Evolutionary conservation across 2,113 vertebrate genomes (phyloP), one percentile per base, ranked within the genome.

Genomic region (Sterna hirundo): DNA sequence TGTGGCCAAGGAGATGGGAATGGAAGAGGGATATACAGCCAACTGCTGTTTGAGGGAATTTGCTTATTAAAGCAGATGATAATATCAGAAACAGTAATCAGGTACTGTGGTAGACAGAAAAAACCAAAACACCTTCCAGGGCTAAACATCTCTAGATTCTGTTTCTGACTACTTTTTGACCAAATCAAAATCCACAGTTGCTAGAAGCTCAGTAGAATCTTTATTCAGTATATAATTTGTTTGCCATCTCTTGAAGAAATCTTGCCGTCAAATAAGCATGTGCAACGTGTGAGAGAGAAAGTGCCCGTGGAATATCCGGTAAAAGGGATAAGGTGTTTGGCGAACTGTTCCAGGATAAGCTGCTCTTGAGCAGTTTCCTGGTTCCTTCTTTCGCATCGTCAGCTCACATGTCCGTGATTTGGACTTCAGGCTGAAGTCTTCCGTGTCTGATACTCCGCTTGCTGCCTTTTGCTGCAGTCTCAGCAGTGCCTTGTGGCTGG

Each of bases 1-100:
- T 66, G 77, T 77, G 87, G 70, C 71, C 58, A 68, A 87, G 55
- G 34, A 91, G 72, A 88, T 52, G 42, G 51, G 47, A 88, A 93
- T 46, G 69, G 61, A 81, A 77, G 68, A 68, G 29, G 57, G 34
- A 68, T 44, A 15, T 82, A 80, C 72, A 42, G 70, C 51, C 1
- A 2, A 88, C 69, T 87, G 66, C 81, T 92, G 46, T 95, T 91
- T 13, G 27, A 86, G 44, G 72, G 86, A 92, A 93, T 96, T 84
- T 84, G 38, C 65, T 75, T 93, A 81, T 89, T 92, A 84, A 88
- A 81, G 64, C 29, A 75, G 65, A 68, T 76, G 36, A 72, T 64
- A 62, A 62, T 68, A 75, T 57, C 52, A 91, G 76, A 92, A 90
- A 83, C 14, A 78, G 71, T 47, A 78, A 86, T 52, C 27, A 44